A percentile compares a stretch with the other conserved stretches of the same genome.
These are phyloP conservation scores for Engraulis encrasicolus DNA, from an alignment of 2,113 vertebrate species.

Conservation along the genomic window DNA sequence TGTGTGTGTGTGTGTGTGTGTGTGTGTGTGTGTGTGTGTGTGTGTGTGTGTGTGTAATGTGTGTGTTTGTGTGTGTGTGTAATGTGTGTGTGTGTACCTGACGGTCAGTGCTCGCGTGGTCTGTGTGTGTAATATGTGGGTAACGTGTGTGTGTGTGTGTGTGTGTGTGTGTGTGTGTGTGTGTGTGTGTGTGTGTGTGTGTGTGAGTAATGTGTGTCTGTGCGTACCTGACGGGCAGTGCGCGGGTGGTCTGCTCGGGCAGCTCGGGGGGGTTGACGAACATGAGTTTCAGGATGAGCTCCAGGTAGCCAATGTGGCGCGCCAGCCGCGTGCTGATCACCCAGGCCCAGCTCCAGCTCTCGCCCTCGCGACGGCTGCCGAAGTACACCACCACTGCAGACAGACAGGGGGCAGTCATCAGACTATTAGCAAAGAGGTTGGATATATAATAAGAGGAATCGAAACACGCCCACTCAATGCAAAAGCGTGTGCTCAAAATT, in stretches of 20 bases:
- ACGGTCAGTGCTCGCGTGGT: slow-evolving; percentile 93
- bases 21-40: neutral
- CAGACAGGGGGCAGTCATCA: neutral
- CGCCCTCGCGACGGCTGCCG: slow-evolving; percentile 90
- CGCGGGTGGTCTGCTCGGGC: slow-evolving; percentile 94
- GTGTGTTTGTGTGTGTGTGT: neutral
- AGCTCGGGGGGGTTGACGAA: slow-evolving; percentile 95
- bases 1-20: neutral
- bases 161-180: neutral
- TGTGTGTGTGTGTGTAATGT: neutral
- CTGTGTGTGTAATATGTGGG: too few species aligned
- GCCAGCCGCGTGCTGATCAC: slow-evolving; percentile 89
- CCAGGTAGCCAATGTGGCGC: slow-evolving; percentile 91
- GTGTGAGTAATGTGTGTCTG: neutral
- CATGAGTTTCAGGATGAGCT: slow-evolving; percentile 93
- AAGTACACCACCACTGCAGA: slow-evolving; percentile 91
- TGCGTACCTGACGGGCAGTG: slow-evolving; percentile 87
- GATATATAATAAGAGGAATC: too few species aligned
- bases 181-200: neutral
- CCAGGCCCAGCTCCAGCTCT: slow-evolving; percentile 97
- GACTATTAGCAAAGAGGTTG: neutral
- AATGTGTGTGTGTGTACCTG: slow-evolving; percentile 68
- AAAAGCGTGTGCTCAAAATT: too few species aligned
- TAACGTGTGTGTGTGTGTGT: neutral
- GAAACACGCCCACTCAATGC: too few species aligned